A percentile compares a stretch with the other conserved stretches of the same genome.
phyloP scores from a whole-genome alignment of 1,140 invertebrate species.

The Drosophila sturtevanti region DNA sequence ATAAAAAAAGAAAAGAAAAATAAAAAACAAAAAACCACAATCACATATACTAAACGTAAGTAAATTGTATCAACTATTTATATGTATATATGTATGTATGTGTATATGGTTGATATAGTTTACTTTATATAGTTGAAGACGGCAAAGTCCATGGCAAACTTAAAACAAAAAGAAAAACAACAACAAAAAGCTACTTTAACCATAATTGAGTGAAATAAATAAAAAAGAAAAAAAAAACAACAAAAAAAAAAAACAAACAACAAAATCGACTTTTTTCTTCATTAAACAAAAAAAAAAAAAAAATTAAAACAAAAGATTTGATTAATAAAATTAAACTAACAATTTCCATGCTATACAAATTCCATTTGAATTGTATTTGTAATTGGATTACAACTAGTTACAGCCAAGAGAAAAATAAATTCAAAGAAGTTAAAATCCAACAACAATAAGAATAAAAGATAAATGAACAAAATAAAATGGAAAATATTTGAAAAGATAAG shows the following conservation, averaged over 20 bases:
- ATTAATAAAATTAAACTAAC: conserved; percentile 3
- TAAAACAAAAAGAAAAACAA: conserved; percentile 30
- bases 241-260: conserved; percentile 29
- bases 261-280: conserved; percentile 59
- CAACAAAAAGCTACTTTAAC: conserved; percentile 69
- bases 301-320: conserved; percentile 29
- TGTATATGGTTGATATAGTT: conserved; percentile 21
- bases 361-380: conserved; percentile 31
- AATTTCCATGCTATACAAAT: background rate
- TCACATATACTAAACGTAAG: conserved; percentile 16
- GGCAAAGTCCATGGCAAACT: conserved; percentile 72
- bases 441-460: conserved; percentile 10
- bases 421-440: no score
- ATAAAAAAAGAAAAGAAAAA: background rate
- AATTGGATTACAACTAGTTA: conserved; percentile 20
- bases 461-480: conserved; percentile 14
- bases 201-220: conserved; percentile 76
- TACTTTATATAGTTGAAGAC: conserved; percentile 63
- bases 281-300: conserved; percentile 14
- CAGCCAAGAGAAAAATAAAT: no score
- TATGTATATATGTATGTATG: conserved; percentile 36
- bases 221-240: conserved; percentile 54
- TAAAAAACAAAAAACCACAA: conserved; percentile 1
- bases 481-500: background rate
- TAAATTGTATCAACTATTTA: conserved; percentile 40